Evolutionary conservation across 2,113 vertebrate genomes (phyloP).

Genomic region (Actinemys pallida): DNA sequence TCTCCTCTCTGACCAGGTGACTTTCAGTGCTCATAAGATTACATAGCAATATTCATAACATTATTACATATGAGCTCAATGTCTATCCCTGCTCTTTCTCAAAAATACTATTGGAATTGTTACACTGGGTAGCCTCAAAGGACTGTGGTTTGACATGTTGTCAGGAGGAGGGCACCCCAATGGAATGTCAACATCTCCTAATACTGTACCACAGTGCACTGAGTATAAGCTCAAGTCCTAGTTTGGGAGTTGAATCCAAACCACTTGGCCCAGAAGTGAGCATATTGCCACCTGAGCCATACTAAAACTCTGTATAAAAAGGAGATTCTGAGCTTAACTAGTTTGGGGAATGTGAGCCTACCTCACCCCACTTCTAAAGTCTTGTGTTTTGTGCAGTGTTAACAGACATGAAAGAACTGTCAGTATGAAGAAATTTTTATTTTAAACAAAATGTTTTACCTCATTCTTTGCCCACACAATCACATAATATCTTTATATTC

Average conservation of each 20-base stretch:
- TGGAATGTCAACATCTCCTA: neutral
- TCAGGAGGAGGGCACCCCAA: neutral
- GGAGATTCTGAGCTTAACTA: neutral
- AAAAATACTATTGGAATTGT: fast-evolving
- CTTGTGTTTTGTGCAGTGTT: neutral
- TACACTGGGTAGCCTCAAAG: neutral
- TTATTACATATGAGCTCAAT: no score
- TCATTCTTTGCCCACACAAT: neutral
- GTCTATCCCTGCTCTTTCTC: neutral
- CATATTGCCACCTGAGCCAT: fast-evolving
- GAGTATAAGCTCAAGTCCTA: neutral
- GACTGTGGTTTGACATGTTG: fast-evolving
- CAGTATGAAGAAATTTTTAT: neutral
- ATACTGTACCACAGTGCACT: fast-evolving
- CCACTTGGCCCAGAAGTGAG: fast-evolving
- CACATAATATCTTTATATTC: neutral
- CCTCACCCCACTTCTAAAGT: neutral
- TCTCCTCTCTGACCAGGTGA: no score
- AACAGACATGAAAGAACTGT: neutral
- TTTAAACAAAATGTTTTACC: neutral
- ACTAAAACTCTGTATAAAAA: fast-evolving
- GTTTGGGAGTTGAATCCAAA: neutral
- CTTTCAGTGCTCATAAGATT: no score
- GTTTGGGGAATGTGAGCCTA: constrained; percentile 1
- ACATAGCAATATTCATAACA: no score